These are phyloP conservation scores for Hydractinia echinata DNA, from an alignment of 30 jellyfish, hydroid and myxozoan species.

Conservation along the genomic window DNA sequence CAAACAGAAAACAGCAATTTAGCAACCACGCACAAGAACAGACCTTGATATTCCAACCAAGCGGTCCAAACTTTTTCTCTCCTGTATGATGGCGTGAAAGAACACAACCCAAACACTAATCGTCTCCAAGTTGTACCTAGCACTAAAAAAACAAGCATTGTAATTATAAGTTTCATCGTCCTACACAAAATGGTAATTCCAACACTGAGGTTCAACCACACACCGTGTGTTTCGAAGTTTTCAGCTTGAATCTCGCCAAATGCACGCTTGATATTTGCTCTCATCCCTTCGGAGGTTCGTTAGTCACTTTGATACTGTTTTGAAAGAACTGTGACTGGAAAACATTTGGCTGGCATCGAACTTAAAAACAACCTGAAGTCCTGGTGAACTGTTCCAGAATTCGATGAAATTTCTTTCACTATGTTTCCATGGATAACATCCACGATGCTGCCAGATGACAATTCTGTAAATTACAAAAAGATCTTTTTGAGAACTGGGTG, in stretches of 20 bases:
- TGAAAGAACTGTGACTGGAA: slow-evolving; percentile 93
- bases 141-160: slow-evolving; percentile 30
- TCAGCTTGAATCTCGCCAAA: slow-evolving; percentile 76
- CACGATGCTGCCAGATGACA: slow-evolving; percentile 98
- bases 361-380: slow-evolving; percentile 85
- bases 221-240: slow-evolving; percentile 80
- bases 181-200: not conserved
- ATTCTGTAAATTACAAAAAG: slow-evolving; percentile 44
- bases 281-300: slow-evolving; percentile 96
- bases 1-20: not conserved
- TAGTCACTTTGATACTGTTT: slow-evolving; percentile 93
- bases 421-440: slow-evolving; percentile 92
- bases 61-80: slow-evolving; percentile 95
- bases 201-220: not conserved
- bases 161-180: not conserved
- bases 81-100: slow-evolving; percentile 94
- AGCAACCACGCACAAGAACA: not conserved
- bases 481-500: too few relatives aligned
- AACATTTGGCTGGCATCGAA: slow-evolving; percentile 94
- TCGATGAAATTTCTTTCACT: slow-evolving; percentile 67
- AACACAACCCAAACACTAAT: slow-evolving; percentile 86
- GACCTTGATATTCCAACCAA: slow-evolving; percentile 97
- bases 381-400: slow-evolving; percentile 73
- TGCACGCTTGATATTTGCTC: slow-evolving; percentile 89
- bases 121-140: slow-evolving; percentile 83